phyloP scores from a whole-genome alignment of 2,888 invertebrate species.

The Athripsodes cinereus region DNA sequence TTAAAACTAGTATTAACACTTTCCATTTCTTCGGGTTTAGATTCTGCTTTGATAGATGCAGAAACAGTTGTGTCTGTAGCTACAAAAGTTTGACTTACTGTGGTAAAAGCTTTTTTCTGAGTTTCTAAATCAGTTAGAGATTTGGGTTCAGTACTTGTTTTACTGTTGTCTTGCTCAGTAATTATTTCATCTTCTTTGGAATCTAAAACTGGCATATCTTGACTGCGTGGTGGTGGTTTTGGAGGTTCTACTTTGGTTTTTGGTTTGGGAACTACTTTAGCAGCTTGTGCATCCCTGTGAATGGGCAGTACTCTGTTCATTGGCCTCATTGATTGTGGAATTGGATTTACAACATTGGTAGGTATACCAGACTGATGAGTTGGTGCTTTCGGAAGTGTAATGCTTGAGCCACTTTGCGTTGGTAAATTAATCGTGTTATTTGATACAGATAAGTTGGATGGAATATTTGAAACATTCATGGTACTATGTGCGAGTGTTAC shows the following conservation, averaged over 20 bases:
- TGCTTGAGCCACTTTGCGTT: constrained; percentile 49
- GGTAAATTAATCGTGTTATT: constrained; percentile 42
- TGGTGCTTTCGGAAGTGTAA: constrained; percentile 55
- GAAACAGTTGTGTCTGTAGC: constrained; percentile 30
- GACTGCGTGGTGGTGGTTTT: constrained; percentile 35
- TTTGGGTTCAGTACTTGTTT: constrained; percentile 48
- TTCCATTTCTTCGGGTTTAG: constrained; percentile 38
- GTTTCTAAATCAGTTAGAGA: constrained; percentile 47
- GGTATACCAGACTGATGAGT: constrained; percentile 59
- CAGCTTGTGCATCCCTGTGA: constrained; percentile 61
- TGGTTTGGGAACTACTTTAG: constrained; percentile 41
- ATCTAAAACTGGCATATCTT: constrained; percentile 49
- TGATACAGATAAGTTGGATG: constrained; percentile 41
- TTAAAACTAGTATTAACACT: constrained; percentile 16
- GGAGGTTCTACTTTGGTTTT: constrained; percentile 30
- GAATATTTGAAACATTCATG: constrained; percentile 33
- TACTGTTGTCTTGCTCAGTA: constrained; percentile 41
- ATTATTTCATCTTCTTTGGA: constrained; percentile 48
- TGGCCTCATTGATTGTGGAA: constrained; percentile 58
- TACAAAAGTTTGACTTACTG: constrained; percentile 22
- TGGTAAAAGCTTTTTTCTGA: constrained; percentile 34
- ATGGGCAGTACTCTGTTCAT: constrained; percentile 75
- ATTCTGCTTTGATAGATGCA: constrained; percentile 37
- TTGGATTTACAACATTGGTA: constrained; percentile 66
- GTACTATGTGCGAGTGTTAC: constrained; percentile 34